Conservation (phyloP, 30 jellyfish, hydroid and myxozoan genomes). For the Cassiopea andromeda region DNA sequence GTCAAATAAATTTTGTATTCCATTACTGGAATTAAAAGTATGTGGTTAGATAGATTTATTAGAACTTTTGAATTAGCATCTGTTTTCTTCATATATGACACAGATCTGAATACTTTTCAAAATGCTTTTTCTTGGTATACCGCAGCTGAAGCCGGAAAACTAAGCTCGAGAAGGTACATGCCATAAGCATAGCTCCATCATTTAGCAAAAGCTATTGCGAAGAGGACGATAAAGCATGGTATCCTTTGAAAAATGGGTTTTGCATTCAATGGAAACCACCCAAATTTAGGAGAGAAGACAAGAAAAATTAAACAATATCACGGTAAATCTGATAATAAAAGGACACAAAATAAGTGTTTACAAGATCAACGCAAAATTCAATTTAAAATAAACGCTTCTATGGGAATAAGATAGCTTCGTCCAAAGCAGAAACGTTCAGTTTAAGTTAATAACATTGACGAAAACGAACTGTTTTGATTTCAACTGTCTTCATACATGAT, state of each 20-base stretch:
- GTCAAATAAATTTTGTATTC: too few relatives aligned
- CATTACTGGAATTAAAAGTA: too few relatives aligned
- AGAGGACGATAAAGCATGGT: not conserved
- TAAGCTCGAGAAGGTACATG: too few relatives aligned
- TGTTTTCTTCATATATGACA: too few relatives aligned
- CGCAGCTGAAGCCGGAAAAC: too few relatives aligned
- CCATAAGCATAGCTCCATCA: too few relatives aligned
- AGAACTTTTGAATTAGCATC: too few relatives aligned
- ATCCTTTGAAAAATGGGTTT: not conserved
- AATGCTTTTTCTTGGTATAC: too few relatives aligned
- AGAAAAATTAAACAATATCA: not conserved
- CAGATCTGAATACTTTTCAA: too few relatives aligned
- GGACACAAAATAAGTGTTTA: not conserved
- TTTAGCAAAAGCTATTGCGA: too few relatives aligned
- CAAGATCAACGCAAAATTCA: constrained; percentile 10
- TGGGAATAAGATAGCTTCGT: not conserved
- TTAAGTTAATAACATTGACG: not conserved
- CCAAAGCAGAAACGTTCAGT: not conserved
- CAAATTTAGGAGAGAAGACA: not conserved
- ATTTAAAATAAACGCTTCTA: not conserved
- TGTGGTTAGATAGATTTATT: too few relatives aligned
- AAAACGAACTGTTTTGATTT: not conserved
- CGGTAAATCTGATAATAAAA: not conserved
- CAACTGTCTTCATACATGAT: not conserved
- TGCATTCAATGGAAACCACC: not conserved